Evolutionary conservation across 2,888 invertebrate species (phyloP).

Genomic region (Chloromyia formosa): DNA sequence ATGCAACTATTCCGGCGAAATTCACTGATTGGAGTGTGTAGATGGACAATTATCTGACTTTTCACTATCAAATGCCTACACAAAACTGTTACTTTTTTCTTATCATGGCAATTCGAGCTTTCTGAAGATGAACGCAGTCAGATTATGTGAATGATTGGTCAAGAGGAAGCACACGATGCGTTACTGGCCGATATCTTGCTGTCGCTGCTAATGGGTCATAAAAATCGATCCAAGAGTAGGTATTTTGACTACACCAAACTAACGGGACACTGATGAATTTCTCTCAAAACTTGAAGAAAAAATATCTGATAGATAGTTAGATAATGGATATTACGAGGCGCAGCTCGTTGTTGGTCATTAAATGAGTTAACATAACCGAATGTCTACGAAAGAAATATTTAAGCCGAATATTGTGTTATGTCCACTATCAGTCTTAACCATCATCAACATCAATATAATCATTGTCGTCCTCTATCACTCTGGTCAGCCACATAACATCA

Average conservation of each 20-base stretch:
- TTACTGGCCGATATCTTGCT: neutral
- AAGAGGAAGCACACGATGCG: neutral
- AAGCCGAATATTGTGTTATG: neutral
- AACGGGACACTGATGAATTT: constrained; percentile 47
- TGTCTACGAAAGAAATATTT: neutral
- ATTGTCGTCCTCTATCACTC: neutral
- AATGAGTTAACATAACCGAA: constrained; percentile 6
- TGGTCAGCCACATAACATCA: neutral
- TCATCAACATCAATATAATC: constrained; percentile 1
- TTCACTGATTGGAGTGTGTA: too few relatives aligned
- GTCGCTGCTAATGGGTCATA: constrained; percentile 17
- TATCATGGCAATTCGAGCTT: constrained; percentile 25
- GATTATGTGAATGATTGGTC: constrained; percentile 14
- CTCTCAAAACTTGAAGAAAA: constrained; percentile 28
- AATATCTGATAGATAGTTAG: constrained; percentile 21
- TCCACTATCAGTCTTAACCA: neutral
- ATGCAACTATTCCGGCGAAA: too few relatives aligned
- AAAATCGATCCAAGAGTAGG: constrained; percentile 23
- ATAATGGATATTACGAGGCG: constrained; percentile 28
- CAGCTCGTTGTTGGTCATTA: constrained; percentile 9
- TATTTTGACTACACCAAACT: constrained; percentile 17
- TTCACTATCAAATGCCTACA: constrained; percentile 10
- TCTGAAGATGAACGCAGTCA: constrained; percentile 4
- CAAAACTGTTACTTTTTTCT: constrained; percentile 10
- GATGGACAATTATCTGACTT: too few relatives aligned